These are phyloP conservation scores for Manis crassicaudata DNA, from an alignment of 2,797 vertebrate species.

Conservation along the genomic window DNA sequence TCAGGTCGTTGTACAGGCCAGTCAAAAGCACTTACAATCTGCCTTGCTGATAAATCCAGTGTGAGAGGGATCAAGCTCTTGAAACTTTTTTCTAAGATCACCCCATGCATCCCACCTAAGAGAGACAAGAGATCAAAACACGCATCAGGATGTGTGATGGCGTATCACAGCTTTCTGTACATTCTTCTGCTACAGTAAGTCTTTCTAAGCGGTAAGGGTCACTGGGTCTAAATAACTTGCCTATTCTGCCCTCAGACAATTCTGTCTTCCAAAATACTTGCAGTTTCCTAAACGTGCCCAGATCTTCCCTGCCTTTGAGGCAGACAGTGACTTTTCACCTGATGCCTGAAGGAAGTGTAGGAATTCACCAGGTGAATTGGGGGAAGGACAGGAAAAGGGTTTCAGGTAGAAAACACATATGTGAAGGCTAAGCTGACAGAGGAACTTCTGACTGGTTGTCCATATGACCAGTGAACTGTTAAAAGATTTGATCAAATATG, in stretches of 20 bases:
- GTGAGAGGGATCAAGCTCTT: conserved; percentile 72
- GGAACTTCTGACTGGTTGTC: not conserved
- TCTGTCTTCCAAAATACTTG: not conserved
- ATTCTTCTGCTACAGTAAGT: not conserved
- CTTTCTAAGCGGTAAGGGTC: not conserved
- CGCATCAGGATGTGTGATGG: fast-evolving
- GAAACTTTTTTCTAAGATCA: conserved; percentile 76
- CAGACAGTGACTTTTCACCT: not conserved
- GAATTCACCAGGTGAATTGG: not conserved
- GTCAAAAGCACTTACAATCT: conserved; percentile 77
- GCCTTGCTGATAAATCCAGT: conserved; percentile 77
- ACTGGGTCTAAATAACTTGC: not conserved
- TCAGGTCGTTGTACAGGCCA: conserved; percentile 70
- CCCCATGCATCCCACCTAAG: conserved; percentile 72
- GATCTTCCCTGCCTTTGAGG: not conserved
- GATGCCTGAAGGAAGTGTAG: not conserved
- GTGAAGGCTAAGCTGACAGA: not conserved
- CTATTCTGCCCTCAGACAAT: not conserved
- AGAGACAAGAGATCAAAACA: not conserved
- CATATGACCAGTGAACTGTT: not conserved
- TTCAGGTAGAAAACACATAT: not conserved
- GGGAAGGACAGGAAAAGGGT: not conserved
- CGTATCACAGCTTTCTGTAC: not conserved
- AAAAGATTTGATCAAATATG: not conserved
- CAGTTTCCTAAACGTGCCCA: not conserved